Percentiles rank a stretch among this genome's conserved stretches.
Conservation (phyloP, 2,113 vertebrate species). For the western clawed frog (Xenopus tropicalis) region DNA sequence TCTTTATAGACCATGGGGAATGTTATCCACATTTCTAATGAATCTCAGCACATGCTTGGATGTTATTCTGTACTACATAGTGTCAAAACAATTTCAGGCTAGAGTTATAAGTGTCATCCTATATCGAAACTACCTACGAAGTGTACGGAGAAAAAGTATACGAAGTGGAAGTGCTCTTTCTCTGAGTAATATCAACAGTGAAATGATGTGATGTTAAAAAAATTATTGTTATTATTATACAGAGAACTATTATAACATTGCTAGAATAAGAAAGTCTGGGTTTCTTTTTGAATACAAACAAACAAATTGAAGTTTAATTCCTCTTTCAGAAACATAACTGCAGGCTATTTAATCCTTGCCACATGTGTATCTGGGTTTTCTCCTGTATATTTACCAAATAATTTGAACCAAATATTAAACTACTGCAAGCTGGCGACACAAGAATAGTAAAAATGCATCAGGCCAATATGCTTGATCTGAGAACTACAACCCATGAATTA, state of each 20-base stretch:
- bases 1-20: conserved; percentile 75
- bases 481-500: too few species aligned
- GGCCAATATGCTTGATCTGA: too few species aligned
- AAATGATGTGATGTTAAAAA: conserved; percentile 71
- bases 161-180: conserved; percentile 81
- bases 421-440: too few species aligned
- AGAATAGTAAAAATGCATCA: too few species aligned
- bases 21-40: conserved; percentile 92
- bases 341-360: too few species aligned
- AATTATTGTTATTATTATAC: background rate
- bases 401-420: too few species aligned
- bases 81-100: conserved; percentile 96
- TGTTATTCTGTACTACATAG: conserved; percentile 93
- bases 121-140: conserved; percentile 91
- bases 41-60: conserved; percentile 90
- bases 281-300: too few species aligned
- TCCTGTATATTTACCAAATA: too few species aligned
- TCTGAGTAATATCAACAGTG: conserved; percentile 84
- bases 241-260: background rate
- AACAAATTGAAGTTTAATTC: too few species aligned
- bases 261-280: too few species aligned
- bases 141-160: conserved; percentile 85
- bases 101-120: conserved; percentile 92
- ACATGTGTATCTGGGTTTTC: too few species aligned
- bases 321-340: too few species aligned